These are phyloP conservation scores for Ctenomys sociabilis DNA, from an alignment of 2,113 vertebrate species.

Conservation along the genomic window DNA sequence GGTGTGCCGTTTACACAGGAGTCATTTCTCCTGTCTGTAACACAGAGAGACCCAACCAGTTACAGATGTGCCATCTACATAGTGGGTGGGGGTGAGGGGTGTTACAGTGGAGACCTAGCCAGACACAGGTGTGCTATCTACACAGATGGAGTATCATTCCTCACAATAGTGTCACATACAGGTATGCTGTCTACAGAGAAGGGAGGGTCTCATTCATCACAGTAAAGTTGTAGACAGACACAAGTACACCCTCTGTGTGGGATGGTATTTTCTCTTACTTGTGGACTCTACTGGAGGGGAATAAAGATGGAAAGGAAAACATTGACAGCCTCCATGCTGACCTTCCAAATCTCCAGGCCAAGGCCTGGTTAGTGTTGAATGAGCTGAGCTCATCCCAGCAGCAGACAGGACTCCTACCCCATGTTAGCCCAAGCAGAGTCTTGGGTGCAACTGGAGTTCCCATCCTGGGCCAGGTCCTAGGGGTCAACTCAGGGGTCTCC, in stretches of 20 bases:
- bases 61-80: too few species aligned
- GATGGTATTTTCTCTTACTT: background rate
- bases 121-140: background rate
- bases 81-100: background rate
- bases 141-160: background rate
- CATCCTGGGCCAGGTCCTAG: background rate
- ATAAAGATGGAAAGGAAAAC: background rate
- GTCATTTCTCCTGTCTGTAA: background rate
- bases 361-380: background rate
- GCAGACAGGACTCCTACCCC: background rate
- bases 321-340: background rate
- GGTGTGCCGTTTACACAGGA: background rate
- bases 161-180: background rate
- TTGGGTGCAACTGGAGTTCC: background rate
- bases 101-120: background rate
- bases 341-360: background rate
- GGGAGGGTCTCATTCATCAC: background rate
- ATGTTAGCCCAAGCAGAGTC: background rate
- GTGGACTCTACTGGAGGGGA: background rate
- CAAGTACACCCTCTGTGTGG: background rate
- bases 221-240: background rate
- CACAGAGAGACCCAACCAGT: background rate
- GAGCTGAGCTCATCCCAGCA: background rate
- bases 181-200: background rate
- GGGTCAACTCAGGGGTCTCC: background rate